Evolutionary conservation across 1,140 invertebrate genomes (phyloP).

Genomic region (Pogonomyrmex barbatus): DNA sequence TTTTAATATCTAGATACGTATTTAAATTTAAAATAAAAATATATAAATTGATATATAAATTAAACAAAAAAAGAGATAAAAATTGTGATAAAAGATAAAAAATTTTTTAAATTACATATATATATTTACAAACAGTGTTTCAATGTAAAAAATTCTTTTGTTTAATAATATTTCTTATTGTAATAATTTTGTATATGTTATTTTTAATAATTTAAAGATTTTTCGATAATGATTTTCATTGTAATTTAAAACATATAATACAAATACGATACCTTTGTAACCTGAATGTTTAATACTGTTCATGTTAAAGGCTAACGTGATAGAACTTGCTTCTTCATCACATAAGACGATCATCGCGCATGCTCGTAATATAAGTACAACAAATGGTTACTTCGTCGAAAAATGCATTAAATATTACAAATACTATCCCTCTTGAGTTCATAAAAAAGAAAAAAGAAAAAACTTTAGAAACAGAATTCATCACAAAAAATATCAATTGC

Average conservation of each 20-base stretch:
- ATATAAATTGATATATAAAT: too few species aligned
- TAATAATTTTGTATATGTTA: too few species aligned
- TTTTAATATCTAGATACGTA: too few species aligned
- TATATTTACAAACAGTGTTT: too few species aligned
- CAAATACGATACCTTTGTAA: slow-evolving; percentile 23
- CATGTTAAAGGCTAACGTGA: neutral
- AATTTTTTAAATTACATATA: too few species aligned
- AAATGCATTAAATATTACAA: slow-evolving; percentile 32
- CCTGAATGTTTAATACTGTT: neutral
- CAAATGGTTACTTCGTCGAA: neutral
- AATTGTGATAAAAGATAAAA: too few species aligned
- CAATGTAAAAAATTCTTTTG: too few species aligned
- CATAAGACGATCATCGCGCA: neutral
- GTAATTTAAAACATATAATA: neutral
- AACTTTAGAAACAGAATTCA: neutral
- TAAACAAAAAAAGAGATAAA: too few species aligned
- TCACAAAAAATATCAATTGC: neutral
- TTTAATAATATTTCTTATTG: too few species aligned
- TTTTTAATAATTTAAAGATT: neutral
- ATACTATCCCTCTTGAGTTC: neutral
- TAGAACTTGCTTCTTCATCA: neutral
- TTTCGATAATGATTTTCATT: neutral
- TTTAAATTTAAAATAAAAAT: too few species aligned
- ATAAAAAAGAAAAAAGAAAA: neutral
- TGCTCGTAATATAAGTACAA: neutral